These are phyloP conservation scores for Drosophila ezoana DNA, from an alignment of 2,888 invertebrate genomes.

Conservation along the genomic window DNA sequence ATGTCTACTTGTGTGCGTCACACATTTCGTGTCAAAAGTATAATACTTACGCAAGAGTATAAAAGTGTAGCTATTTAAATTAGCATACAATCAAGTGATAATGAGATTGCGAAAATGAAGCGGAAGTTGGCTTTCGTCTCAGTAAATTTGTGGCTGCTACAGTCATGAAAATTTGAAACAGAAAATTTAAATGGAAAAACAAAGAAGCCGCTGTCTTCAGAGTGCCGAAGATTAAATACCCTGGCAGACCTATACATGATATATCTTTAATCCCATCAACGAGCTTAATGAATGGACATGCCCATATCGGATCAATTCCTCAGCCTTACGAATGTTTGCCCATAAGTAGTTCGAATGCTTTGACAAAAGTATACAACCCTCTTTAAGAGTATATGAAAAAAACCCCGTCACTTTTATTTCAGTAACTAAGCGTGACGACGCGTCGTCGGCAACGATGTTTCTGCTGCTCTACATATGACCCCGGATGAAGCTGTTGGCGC, in stretches of 20 bases:
- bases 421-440: constrained; percentile 70
- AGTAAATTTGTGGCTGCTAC: constrained; percentile 51
- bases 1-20: not conserved
- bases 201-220: constrained; percentile 2
- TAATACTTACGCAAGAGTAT: not conserved
- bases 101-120: constrained; percentile 65
- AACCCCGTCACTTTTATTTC: constrained; percentile 60
- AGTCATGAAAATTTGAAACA: constrained; percentile 59
- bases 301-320: too few relatives aligned
- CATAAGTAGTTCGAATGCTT: too few relatives aligned
- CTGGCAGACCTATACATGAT: not conserved
- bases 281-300: too few relatives aligned
- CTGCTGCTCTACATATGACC: constrained; percentile 53
- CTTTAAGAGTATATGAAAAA: not conserved
- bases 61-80: constrained; percentile 50
- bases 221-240: not conserved
- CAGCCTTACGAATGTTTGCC: too few relatives aligned
- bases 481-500: constrained; percentile 64
- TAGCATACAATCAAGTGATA: constrained; percentile 76
- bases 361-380: not conserved
- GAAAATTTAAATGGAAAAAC: constrained; percentile 42
- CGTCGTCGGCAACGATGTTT: constrained; percentile 8
- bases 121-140: constrained; percentile 69
- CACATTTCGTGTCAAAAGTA: not conserved
- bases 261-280: too few relatives aligned